Evolutionary conservation across 1,140 invertebrate species (phyloP).

Genomic region (Hyphantria cunea): DNA sequence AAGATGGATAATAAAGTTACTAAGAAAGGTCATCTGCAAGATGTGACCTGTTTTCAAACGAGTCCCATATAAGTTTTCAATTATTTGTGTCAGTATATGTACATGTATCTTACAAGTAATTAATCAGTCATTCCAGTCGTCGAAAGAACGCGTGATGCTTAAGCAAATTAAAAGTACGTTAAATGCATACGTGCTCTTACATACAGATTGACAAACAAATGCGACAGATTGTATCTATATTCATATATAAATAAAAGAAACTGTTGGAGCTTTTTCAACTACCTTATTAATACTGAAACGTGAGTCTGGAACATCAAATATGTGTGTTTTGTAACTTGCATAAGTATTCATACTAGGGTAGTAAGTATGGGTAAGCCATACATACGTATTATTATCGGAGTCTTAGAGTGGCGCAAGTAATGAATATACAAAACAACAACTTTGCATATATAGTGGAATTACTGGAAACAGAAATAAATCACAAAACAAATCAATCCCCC

Average conservation of each 20-base stretch:
- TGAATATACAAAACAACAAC: no score
- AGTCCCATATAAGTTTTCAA: constrained; percentile 8
- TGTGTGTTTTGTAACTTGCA: background rate
- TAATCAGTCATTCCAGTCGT: constrained; percentile 28
- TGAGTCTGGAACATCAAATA: constrained; percentile 11
- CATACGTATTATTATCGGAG: background rate
- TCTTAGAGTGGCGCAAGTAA: no score
- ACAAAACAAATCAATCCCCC: no score
- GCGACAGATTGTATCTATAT: constrained; percentile 12
- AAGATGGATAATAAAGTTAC: background rate
- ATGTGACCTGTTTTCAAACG: constrained; percentile 6
- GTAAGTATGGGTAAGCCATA: no score
- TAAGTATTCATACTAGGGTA: no score
- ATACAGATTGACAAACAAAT: constrained; percentile 23
- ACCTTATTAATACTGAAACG: constrained; percentile 20
- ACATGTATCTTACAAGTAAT: constrained; percentile 20
- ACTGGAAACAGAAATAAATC: no score
- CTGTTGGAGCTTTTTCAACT: constrained; percentile 15
- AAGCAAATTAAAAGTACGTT: constrained; percentile 29
- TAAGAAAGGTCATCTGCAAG: constrained; percentile 14
- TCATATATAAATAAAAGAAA: constrained; percentile 28
- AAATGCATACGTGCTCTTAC: constrained; percentile 19
- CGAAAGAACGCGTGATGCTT: constrained; percentile 15
- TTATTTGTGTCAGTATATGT: constrained; percentile 18
- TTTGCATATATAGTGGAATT: background rate